Evolutionary conservation across 2,113 vertebrate species (phyloP).

Genomic region (Dolichotis patagonum): DNA sequence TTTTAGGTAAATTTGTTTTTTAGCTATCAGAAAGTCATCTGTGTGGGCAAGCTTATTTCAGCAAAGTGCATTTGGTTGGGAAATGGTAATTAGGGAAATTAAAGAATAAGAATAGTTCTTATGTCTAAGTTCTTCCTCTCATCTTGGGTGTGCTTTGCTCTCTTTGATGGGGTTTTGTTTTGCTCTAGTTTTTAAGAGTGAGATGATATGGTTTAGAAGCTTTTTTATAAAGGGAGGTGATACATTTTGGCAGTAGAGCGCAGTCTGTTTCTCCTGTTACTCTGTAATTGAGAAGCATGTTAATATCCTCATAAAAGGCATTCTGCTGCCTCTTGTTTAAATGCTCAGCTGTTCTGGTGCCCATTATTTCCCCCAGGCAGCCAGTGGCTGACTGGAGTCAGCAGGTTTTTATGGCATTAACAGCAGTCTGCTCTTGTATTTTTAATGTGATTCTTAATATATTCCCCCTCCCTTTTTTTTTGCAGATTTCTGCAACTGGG

Average conservation of each 20-base stretch:
- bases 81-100: constrained; percentile 34
- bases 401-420: constrained; percentile 79
- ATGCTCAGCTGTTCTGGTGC: constrained; percentile 64
- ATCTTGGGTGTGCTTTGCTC: not conserved
- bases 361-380: constrained; percentile 53
- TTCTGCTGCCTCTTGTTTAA: constrained; percentile 56
- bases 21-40: constrained; percentile 11
- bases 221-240: constrained; percentile 60
- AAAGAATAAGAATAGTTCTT: constrained; percentile 20
- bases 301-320: constrained; percentile 43
- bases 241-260: constrained; percentile 35
- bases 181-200: not conserved
- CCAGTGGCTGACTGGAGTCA: constrained; percentile 76
- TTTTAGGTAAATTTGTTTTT: constrained; percentile 20
- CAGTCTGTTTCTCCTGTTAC: constrained; percentile 61
- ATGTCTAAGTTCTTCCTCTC: constrained; percentile 40
- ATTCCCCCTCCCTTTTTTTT: not conserved
- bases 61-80: constrained; percentile 36
- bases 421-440: constrained; percentile 74
- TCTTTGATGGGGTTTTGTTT: constrained; percentile 33
- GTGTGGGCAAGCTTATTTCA: constrained; percentile 13
- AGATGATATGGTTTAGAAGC: not conserved
- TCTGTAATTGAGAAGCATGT: constrained; percentile 72
- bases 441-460: constrained; percentile 79
- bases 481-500: constrained; percentile 83